phyloP scores from a whole-genome alignment of 2,888 invertebrate species.

The Zygogramma bicolorata region DNA sequence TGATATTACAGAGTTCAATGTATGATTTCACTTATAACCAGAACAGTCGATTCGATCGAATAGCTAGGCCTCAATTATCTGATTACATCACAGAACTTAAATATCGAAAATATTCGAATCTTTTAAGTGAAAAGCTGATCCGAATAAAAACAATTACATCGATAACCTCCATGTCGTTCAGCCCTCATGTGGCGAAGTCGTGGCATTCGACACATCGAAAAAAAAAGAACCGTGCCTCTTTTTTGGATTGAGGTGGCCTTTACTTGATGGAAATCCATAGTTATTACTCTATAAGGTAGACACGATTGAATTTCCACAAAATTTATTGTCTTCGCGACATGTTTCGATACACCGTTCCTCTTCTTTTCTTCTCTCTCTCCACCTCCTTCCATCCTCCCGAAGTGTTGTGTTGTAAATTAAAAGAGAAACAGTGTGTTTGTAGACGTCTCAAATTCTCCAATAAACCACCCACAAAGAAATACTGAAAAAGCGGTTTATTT shows the following conservation, averaged over 20 bases:
- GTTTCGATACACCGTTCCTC: no score
- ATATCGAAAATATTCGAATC: neutral
- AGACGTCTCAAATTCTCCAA: no score
- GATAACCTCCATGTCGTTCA: constrained; percentile 10
- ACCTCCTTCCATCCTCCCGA: constrained; percentile 60
- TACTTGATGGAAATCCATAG: no score
- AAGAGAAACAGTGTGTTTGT: constrained; percentile 37
- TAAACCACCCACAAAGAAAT: no score
- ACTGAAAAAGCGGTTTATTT: no score
- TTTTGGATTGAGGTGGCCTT: no score
- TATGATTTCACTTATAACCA: no score
- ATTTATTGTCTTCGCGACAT: no score
- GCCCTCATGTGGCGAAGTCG: constrained; percentile 11
- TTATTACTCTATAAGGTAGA: no score
- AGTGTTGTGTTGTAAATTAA: constrained; percentile 16
- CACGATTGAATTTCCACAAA: no score
- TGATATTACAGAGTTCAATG: no score
- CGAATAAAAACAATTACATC: neutral
- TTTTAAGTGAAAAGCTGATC: neutral
- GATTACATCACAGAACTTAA: neutral
- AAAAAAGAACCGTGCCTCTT: constrained; percentile 23
- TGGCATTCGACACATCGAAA: constrained; percentile 37
- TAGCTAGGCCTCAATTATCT: neutral
- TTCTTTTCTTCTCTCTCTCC: constrained; percentile 63
- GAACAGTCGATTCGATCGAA: no score